Conservation (phyloP, 2,888 invertebrate genomes). For the Zygothrica quintamaculata region DNA sequence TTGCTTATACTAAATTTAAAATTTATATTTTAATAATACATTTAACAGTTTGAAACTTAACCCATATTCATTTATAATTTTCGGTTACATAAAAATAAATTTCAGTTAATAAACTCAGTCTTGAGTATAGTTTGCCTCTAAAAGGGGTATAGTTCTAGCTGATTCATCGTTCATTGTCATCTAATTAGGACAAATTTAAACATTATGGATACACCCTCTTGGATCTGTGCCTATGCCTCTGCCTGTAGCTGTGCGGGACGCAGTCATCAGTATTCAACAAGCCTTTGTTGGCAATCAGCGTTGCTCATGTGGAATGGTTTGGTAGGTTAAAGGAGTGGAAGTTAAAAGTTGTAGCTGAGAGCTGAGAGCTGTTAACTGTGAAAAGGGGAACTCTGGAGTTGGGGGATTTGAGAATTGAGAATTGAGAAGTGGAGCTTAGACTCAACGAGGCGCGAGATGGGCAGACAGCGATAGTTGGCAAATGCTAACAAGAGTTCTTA, state of each 20-base stretch:
- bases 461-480: conserved; percentile 70
- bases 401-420: neutral
- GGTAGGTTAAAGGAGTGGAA: conserved; percentile 20
- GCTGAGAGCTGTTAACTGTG: neutral
- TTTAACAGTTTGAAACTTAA: too few species aligned
- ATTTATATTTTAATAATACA: too few species aligned
- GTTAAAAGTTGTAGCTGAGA: conserved; percentile 4
- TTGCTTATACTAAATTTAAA: too few species aligned
- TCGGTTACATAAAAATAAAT: too few species aligned
- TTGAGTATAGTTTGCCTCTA: neutral
- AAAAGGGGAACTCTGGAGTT: neutral
- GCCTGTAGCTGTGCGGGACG: too few species aligned
- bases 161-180: conserved; percentile 82
- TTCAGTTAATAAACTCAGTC: too few species aligned
- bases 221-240: conserved; percentile 19
- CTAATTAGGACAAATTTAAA: conserved; percentile 84
- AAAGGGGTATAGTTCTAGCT: conserved; percentile 43
- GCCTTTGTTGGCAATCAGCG: conserved; percentile 73
- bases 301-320: conserved; percentile 44
- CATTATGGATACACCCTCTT: conserved; percentile 61
- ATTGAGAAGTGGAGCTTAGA: conserved; percentile 21
- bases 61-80: too few species aligned
- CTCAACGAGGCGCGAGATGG: conserved; percentile 54
- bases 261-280: conserved; percentile 48
- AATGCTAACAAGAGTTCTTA: conserved; percentile 84